Evolutionary conservation across 1,140 invertebrate species (phyloP).

Genomic region (Holotrichia oblita): DNA sequence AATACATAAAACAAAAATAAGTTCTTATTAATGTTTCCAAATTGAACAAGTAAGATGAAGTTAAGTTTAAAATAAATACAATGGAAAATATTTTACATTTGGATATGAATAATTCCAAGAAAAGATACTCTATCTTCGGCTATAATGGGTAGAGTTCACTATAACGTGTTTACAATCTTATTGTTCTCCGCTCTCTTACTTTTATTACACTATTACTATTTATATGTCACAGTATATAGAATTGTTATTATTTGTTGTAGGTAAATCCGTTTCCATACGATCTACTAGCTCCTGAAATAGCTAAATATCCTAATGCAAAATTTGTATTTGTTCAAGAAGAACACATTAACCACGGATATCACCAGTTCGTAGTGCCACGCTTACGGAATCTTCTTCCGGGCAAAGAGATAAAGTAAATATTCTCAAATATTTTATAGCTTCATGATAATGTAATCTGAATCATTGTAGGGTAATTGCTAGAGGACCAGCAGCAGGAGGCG

Average conservation of each 20-base stretch:
- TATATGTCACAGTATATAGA: too few relatives aligned
- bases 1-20: too few relatives aligned
- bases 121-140: too few relatives aligned
- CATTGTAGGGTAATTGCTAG: background rate
- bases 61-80: too few relatives aligned
- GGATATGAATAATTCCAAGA: too few relatives aligned
- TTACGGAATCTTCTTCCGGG: constrained; percentile 68
- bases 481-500: background rate
- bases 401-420: constrained; percentile 74
- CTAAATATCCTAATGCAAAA: constrained; percentile 77
- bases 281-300: constrained; percentile 72
- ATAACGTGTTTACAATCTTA: too few relatives aligned
- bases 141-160: too few relatives aligned
- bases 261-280: constrained; percentile 85
- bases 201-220: too few relatives aligned
- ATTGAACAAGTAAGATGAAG: too few relatives aligned
- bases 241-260: background rate
- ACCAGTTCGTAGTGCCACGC: background rate
- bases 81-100: too few relatives aligned
- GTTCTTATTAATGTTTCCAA: too few relatives aligned
- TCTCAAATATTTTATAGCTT: background rate
- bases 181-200: too few relatives aligned
- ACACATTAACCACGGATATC: constrained; percentile 77
- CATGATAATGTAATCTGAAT: background rate
- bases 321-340: constrained; percentile 89